These are phyloP conservation scores for Chrysodeixis includens DNA, from an alignment of 2,888 invertebrate species.

Conservation along the genomic window DNA sequence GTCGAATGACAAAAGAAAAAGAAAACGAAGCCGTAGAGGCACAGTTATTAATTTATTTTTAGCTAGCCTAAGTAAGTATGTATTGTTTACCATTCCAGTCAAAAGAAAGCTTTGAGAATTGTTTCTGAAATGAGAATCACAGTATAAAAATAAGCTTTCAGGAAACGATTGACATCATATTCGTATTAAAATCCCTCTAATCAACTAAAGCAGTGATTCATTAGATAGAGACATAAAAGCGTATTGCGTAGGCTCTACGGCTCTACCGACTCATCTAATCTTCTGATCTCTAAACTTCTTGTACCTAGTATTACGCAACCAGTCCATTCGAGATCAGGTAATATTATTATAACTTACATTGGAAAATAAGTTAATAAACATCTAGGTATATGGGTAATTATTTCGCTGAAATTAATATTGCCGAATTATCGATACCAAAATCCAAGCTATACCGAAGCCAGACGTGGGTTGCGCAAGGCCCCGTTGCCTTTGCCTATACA, in stretches of 20 bases:
- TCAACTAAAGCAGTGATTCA: background rate
- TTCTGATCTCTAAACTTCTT: background rate
- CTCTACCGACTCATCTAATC: background rate
- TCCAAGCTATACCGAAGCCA: slow-evolving; percentile 50
- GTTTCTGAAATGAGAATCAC: too few relatives aligned
- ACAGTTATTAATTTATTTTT: too few relatives aligned
- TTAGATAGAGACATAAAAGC: background rate
- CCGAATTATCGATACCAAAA: slow-evolving; percentile 62
- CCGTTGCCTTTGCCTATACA: slow-evolving; percentile 70
- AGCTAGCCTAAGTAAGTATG: too few relatives aligned
- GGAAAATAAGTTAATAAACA: background rate
- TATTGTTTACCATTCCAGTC: too few relatives aligned
- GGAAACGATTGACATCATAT: background rate
- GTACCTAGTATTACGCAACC: background rate
- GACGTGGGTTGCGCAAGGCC: slow-evolving; percentile 76
- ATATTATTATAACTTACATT: too few relatives aligned
- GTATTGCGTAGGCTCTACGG: background rate
- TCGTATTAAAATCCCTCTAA: background rate
- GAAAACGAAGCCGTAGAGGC: too few relatives aligned
- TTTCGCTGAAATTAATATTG: slow-evolving; percentile 41
- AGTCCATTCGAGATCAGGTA: background rate
- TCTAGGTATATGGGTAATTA: background rate
- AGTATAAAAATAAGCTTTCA: background rate
- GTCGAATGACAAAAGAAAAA: too few relatives aligned
- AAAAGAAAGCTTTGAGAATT: too few relatives aligned